Base-by-base conservation (phyloP, 2,113 vertebrate species). In the Hippocampus zosterae region DNA sequence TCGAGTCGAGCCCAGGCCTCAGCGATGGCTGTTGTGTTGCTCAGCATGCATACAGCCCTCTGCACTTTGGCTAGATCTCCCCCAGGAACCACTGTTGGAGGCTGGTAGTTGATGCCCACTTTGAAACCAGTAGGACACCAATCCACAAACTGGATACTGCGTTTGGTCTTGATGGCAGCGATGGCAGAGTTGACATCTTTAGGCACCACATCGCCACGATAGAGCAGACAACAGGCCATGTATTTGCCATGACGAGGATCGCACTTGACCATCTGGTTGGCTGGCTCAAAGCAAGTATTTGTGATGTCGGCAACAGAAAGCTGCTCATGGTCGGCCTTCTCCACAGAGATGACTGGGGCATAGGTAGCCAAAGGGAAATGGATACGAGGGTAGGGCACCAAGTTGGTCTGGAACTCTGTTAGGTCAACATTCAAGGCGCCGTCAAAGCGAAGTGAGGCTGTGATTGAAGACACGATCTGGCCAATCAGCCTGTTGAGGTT, bases 211-310 rank as follows among this genome's bases (percentile, higher is more conserved):
- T 93, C 92, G 15, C 92, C 92, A 74, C 92, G 92, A 50, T 93
- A 93, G 44, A 93, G 87, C 65, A 93, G 86, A 79, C 92, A 93
- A 81, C 92, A 93, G 67, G 92, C 92, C 92, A 93, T 93, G 83
- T 93, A 93, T 89, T 93, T 92, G 78, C 94, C 94, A 0, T 95
- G 93, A 71, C 92, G 93, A 44, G 94, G 94, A 73, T 95, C 92
- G 0, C 94, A 95, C 65, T 95, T 95, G 19, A 95, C 93, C 94
- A 94, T 95, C 90, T 95, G 94, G 74, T 95, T 95, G 65, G 93
- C 91, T 6, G 93, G 93, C 66, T 95, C 94, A 21, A 95, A 94
- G 70, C 94, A 86, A 40, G 87, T 37, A 0, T 93, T 94, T 60
- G 94, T 95, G 16, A 95, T 95, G 83, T 95, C 93, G 0, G 93